Evolutionary conservation across 2,888 invertebrate species (phyloP), one percentile per base, ranked within the genome.

Genomic region (Sarcophaga caerulescens): DNA sequence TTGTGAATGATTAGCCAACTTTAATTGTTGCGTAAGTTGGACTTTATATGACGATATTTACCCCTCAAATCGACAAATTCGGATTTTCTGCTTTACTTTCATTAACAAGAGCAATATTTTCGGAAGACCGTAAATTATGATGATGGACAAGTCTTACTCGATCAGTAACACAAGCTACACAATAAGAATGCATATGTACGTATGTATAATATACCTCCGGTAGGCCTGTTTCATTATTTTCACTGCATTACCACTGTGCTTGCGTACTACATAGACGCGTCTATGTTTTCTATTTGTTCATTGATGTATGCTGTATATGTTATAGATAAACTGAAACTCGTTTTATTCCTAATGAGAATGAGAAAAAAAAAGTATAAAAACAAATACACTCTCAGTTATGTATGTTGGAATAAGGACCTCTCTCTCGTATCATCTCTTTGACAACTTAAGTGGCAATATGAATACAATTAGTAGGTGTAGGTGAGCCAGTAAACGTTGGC

Each of bases 201-300:
- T 25, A 25, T 25, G 25, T 35, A 1, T 35, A 35, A 6, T 35
- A 35, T 35, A 6, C 35, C 35, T 35, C 10, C 35, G 35, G 35
- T 0, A 35, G 35, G 8, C 8, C 8, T 35, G 8, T 35, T 35
- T 35, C 35, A 35, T 35, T 10, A 35, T 35, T 35, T 35, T 35
- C 35, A 8, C 2, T 35, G 35, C 8, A 35, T 10, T 35, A 35
- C 35, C 35, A 35, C 35, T 35, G 35, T 35, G 35, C 25, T 60
- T 62, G 21, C 63, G 44, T 69, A 19, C 62, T 77, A 68, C 5
- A 17, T 52, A 62, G 69, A 76, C 80, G 77, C 52, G 80, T 81
- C 80, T 70, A 74, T 81, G 73, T 59, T 74, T 71, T 77, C 73
- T 74, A 63, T 52, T 77, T 69, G 70, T 81, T 84, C 66, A 81